Conservation (phyloP, 2,113 vertebrate genomes). For the Phrynocephalus versicolor region DNA sequence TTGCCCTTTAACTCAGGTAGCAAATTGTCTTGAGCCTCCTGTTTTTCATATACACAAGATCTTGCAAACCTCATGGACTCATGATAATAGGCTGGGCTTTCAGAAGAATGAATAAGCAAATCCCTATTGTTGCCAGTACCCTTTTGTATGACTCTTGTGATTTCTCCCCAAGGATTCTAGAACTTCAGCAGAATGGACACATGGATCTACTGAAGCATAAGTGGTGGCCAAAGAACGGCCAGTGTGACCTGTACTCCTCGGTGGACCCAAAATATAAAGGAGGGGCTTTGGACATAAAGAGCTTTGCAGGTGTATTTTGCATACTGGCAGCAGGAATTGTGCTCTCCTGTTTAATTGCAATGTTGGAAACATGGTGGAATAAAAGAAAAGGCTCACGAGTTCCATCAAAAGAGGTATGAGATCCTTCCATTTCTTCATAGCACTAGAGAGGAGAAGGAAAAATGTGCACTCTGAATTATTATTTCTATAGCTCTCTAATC, state of each 20-base stretch:
- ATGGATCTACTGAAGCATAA: conserved; percentile 97
- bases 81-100: fast-evolving
- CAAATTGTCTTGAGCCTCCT: no score
- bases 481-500: conserved; percentile 31
- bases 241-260: conserved; percentile 93
- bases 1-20: no score
- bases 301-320: conserved; percentile 97
- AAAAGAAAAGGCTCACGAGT: conserved; percentile 95
- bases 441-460: conserved; percentile 36
- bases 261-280: conserved; percentile 88
- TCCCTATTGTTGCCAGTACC: background rate
- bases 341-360: conserved; percentile 97
- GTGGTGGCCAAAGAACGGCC: conserved; percentile 96
- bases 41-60: fast-evolving
- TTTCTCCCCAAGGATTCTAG: conserved; percentile 87
- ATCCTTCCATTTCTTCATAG: conserved; percentile 61
- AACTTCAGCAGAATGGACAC: conserved; percentile 97
- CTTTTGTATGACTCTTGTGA: conserved; percentile 53
- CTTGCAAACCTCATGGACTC: background rate
- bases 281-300: conserved; percentile 95
- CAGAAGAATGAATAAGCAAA: background rate
- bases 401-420: conserved; percentile 97
- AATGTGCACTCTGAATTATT: conserved; percentile 24
- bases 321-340: conserved; percentile 95
- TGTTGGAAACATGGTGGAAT: conserved; percentile 99